Conservation (phyloP, 2,797 vertebrate genomes). For the Acanthornis magna region DNA sequence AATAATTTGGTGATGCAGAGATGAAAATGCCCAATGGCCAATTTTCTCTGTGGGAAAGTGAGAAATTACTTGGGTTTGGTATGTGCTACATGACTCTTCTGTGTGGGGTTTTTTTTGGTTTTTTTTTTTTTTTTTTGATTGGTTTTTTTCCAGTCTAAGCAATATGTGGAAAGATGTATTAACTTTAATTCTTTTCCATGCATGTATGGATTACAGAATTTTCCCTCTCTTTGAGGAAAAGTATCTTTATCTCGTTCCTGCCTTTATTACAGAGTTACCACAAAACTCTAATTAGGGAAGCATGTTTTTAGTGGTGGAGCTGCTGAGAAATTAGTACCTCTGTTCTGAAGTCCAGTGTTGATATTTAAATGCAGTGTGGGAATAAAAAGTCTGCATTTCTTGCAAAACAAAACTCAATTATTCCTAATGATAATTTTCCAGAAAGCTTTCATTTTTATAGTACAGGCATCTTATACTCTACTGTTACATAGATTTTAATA, state of each 20-base stretch:
- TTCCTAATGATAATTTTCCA: background rate
- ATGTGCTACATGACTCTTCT: background rate
- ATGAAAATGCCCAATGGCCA: constrained; percentile 5
- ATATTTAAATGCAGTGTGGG: background rate
- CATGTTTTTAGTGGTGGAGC: background rate
- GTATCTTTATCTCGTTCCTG: background rate
- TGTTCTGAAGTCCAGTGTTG: background rate
- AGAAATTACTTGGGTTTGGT: background rate
- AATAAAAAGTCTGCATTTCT: background rate
- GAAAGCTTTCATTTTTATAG: background rate
- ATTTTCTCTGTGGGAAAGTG: constrained; percentile 53
- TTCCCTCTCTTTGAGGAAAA: background rate
- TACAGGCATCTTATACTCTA: background rate
- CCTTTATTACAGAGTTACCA: background rate
- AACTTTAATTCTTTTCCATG: background rate
- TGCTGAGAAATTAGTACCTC: background rate
- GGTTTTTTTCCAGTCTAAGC: background rate
- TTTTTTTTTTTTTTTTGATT: background rate
- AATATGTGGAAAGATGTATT: background rate
- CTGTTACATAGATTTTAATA: background rate
- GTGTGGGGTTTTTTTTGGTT: background rate
- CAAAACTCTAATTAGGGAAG: background rate
- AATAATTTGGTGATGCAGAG: constrained; percentile 4
- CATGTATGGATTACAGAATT: background rate
- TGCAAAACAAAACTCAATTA: background rate